These are phyloP conservation scores for Phainopepla nitens DNA, from an alignment of 2,113 vertebrate genomes.

Conservation along the genomic window DNA sequence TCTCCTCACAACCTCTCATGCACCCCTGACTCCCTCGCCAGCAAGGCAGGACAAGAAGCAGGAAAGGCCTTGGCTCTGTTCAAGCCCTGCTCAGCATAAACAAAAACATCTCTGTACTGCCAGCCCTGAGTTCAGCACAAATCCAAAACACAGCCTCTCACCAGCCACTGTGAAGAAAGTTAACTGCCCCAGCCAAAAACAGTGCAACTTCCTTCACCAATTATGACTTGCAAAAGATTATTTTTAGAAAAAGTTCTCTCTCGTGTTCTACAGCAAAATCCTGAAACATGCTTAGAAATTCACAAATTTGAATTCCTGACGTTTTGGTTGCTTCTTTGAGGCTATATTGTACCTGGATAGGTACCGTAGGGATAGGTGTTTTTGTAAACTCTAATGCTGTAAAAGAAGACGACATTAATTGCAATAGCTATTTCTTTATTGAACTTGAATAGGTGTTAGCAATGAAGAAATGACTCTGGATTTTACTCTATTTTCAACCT, in stretches of 20 bases:
- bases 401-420: neutral
- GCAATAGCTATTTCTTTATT: neutral
- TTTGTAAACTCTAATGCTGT: neutral
- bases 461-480: neutral
- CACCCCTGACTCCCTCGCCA: accelerated
- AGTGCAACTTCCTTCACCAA: neutral
- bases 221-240: neutral
- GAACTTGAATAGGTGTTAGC: neutral
- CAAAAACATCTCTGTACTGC: neutral
- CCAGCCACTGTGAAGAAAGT: neutral
- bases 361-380: neutral
- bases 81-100: neutral
- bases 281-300: neutral
- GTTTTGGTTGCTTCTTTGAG: neutral
- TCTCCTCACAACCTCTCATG: neutral
- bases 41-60: neutral
- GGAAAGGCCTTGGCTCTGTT: neutral
- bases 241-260: neutral
- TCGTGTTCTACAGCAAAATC: neutral
- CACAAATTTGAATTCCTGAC: neutral
- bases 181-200: neutral
- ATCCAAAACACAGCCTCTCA: neutral
- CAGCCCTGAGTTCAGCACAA: neutral
- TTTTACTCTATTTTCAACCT: neutral
- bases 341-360: neutral